Evolutionary conservation across 2,797 vertebrate species (phyloP).

Genomic region (Cheirogaleus major): DNA sequence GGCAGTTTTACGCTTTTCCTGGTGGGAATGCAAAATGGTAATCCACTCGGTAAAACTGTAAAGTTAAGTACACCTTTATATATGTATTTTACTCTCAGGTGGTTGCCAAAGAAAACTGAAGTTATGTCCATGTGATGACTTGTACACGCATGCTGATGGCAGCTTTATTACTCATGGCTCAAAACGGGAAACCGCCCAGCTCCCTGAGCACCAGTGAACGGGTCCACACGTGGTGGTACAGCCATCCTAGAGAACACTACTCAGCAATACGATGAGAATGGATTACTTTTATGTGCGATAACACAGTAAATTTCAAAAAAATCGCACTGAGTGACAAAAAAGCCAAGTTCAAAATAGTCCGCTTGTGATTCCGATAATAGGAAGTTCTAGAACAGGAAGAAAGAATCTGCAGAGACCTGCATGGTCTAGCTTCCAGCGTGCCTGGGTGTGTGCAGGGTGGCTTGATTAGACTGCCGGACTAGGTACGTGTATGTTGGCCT

Average conservation of each 20-base stretch:
- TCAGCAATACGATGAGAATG: not conserved
- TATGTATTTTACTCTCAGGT: not conserved
- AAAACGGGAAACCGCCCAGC: not conserved
- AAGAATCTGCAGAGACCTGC: not conserved
- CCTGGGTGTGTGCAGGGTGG: too few relatives aligned
- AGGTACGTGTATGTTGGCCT: not conserved
- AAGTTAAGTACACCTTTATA: not conserved
- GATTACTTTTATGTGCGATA: not conserved
- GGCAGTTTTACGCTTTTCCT: not conserved
- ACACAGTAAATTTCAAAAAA: not conserved
- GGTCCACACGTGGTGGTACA: not conserved
- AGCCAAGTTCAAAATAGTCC: not conserved
- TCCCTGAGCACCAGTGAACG: not conserved
- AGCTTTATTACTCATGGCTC: not conserved
- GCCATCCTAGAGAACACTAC: not conserved
- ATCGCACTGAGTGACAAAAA: not conserved
- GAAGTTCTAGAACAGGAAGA: not conserved
- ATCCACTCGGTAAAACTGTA: not conserved
- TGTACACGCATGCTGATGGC: too few relatives aligned
- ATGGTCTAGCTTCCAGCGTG: not conserved
- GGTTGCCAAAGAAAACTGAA: not conserved
- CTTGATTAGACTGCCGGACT: not conserved
- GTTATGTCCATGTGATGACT: not conserved
- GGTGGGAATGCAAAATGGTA: not conserved
- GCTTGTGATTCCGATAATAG: not conserved